Percentiles rank a stretch among this genome's conserved stretches.
Conservation (phyloP, 2,888 invertebrate genomes). For the Spodoptera littoralis region DNA sequence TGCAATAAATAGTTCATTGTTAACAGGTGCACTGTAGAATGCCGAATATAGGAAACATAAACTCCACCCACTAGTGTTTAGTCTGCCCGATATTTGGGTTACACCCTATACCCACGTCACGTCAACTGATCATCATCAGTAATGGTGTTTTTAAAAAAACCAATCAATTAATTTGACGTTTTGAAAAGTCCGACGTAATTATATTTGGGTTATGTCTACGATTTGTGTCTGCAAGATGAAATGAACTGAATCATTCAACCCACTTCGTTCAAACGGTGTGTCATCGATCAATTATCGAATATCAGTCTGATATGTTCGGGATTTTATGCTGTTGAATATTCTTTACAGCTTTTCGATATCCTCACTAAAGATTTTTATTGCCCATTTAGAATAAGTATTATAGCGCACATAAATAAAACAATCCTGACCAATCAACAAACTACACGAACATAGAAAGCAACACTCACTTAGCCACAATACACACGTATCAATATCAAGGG, state of each 20-base stretch:
- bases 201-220: conserved; percentile 18
- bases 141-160: conserved; percentile 18
- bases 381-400: not conserved
- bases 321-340: too few species aligned
- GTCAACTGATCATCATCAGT: conserved; percentile 41
- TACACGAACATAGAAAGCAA: conserved; percentile 46
- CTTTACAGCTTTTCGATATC: too few species aligned
- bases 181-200: conserved; percentile 11
- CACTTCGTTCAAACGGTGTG: too few species aligned
- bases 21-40: conserved; percentile 52
- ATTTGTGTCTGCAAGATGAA: not conserved
- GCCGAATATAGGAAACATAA: conserved; percentile 45
- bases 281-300: too few species aligned
- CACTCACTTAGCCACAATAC: conserved; percentile 53
- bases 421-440: too few species aligned
- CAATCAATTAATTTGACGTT: conserved; percentile 27
- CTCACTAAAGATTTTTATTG: too few species aligned
- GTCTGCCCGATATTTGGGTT: conserved; percentile 67
- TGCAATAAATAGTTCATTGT: conserved; percentile 37
- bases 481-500: conserved; percentile 23
- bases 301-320: too few species aligned
- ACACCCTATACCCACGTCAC: conserved; percentile 27
- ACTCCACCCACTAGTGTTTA: conserved; percentile 64
- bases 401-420: conserved; percentile 6
- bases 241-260: too few species aligned